These are phyloP conservation scores for Ploceus nigricollis DNA, from an alignment of 2,113 vertebrate species.

Conservation along the genomic window DNA sequence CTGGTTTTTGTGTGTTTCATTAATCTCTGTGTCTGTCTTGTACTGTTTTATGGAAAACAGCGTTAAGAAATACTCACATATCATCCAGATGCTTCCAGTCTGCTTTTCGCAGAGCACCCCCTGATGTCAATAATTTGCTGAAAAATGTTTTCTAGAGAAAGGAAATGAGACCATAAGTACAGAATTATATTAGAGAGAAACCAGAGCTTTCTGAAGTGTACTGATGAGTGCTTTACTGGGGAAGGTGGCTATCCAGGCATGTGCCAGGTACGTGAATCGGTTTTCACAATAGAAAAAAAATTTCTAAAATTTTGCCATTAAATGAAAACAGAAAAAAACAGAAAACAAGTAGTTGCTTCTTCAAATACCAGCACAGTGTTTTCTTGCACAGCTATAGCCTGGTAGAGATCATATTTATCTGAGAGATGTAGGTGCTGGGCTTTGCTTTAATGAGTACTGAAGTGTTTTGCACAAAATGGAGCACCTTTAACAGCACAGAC, in stretches of 20 bases:
- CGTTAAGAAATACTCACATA: neutral
- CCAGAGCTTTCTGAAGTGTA: neutral
- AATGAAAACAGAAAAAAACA: neutral
- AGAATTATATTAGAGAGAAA: neutral
- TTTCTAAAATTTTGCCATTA: neutral
- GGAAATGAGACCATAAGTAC: neutral
- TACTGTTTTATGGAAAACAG: neutral
- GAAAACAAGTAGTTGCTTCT: neutral
- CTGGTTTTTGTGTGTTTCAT: neutral
- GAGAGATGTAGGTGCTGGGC: neutral
- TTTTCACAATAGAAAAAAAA: neutral
- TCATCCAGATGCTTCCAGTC: neutral
- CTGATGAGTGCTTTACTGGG: neutral
- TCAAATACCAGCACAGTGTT: neutral
- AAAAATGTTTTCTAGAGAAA: neutral
- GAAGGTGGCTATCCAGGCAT: neutral
- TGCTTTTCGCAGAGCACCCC: neutral
- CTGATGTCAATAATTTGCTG: neutral
- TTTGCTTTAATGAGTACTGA: neutral
- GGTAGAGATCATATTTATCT: neutral
- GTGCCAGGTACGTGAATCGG: neutral
- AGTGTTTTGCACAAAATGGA: neutral
- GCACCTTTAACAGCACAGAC: neutral
- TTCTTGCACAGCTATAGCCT: neutral
- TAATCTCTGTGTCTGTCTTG: neutral